phyloP scores from a whole-genome alignment of 2,113 vertebrate genomes.

The Opisthocomus hoazin region DNA sequence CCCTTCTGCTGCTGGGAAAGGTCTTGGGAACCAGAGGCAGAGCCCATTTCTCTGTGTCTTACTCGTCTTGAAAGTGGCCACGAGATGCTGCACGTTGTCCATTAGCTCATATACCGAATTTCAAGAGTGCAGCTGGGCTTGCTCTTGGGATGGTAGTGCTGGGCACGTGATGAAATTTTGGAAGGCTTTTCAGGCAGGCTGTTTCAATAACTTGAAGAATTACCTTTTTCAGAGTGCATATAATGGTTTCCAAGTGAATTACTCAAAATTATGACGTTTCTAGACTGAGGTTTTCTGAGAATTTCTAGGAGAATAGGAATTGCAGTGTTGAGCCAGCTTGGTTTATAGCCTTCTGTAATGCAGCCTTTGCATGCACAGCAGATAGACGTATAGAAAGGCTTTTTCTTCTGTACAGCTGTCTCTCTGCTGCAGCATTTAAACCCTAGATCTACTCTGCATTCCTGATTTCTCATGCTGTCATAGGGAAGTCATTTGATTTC shows the following conservation, averaged over 20 bases:
- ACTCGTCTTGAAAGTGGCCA: background rate
- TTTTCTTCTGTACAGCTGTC: accelerated
- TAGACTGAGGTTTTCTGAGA: background rate
- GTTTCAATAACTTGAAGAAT: background rate
- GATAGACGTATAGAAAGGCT: background rate
- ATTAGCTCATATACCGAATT: background rate
- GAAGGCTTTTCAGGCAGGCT: background rate
- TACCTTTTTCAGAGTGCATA: background rate
- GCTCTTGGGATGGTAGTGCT: background rate
- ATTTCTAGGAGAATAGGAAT: background rate
- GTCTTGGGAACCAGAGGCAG: background rate
- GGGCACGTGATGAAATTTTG: background rate
- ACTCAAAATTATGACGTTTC: background rate
- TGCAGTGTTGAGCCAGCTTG: background rate
- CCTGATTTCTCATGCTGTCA: background rate
- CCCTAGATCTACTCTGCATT: background rate
- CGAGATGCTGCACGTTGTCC: accelerated
- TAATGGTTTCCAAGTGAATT: background rate
- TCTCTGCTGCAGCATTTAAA: background rate
- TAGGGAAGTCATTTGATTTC: background rate
- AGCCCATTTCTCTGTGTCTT: background rate
- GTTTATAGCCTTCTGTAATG: background rate
- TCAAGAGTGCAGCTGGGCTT: background rate
- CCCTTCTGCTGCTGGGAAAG: background rate
- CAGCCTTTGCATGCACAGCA: background rate